These are phyloP conservation scores for Notolabrus celidotus DNA, from an alignment of 2,797 vertebrate genomes.

Conservation along the genomic window DNA sequence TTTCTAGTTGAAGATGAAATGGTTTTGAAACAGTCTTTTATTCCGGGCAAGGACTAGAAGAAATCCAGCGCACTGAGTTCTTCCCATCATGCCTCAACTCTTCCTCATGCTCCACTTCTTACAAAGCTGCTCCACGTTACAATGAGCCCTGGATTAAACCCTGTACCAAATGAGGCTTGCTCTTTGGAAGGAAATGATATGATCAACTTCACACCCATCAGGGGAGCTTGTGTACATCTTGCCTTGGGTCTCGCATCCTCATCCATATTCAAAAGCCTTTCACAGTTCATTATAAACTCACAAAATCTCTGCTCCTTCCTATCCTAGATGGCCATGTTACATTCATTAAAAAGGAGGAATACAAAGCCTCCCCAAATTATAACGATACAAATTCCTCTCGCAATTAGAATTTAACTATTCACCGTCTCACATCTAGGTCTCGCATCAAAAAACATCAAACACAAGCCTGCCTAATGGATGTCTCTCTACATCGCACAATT, in stretches of 20 bases:
- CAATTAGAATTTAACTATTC: constrained; percentile 84
- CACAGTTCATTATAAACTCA: constrained; percentile 82
- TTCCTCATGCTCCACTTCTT: constrained; percentile 63
- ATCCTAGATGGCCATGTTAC: constrained; percentile 70
- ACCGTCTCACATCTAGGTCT: constrained; percentile 79
- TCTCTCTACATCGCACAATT: constrained; percentile 78
- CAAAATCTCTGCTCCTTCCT: constrained; percentile 74
- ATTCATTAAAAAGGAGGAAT: constrained; percentile 81
- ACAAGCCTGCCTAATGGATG: constrained; percentile 72
- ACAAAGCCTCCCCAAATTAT: constrained; percentile 82
- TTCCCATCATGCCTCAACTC: constrained; percentile 30
- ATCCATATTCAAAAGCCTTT: constrained; percentile 85
- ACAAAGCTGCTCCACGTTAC: constrained; percentile 48
- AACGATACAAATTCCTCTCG: constrained; percentile 80
- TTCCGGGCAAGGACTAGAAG: constrained; percentile 15
- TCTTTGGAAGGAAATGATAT: constrained; percentile 81
- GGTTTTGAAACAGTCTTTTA: neutral
- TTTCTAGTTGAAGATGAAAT: neutral
- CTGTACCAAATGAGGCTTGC: constrained; percentile 73
- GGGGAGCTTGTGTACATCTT: constrained; percentile 84
- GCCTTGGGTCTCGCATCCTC: constrained; percentile 82
- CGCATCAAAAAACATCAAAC: constrained; percentile 84
- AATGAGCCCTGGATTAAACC: constrained; percentile 71
- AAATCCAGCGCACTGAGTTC: constrained; percentile 24
- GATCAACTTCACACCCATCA: constrained; percentile 84